A percentile compares a stretch with the other conserved stretches of the same genome.
These are phyloP conservation scores for Rhingia campestris DNA, from an alignment of 2,888 invertebrate genomes.

Conservation along the genomic window DNA sequence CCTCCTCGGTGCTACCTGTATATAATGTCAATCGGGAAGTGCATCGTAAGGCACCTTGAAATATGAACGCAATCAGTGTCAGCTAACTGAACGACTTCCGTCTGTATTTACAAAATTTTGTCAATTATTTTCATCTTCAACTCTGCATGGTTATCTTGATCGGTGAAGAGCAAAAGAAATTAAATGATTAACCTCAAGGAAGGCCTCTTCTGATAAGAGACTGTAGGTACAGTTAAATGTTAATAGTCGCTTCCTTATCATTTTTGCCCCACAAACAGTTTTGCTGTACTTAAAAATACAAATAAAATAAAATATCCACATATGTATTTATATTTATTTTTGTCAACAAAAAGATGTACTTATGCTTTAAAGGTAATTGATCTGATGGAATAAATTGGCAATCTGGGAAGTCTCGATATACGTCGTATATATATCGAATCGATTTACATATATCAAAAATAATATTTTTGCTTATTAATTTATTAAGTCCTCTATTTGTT, in stretches of 20 bases:
- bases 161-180: constrained; percentile 6
- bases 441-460: too few relatives aligned
- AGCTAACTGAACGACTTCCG: neutral
- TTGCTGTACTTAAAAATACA: neutral
- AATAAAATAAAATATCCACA: too few relatives aligned
- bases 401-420: too few relatives aligned
- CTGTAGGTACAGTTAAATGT: neutral
- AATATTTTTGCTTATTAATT: too few relatives aligned
- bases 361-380: neutral
- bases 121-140: neutral
- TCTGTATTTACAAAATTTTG: neutral
- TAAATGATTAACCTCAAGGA: constrained; percentile 15
- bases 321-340: neutral
- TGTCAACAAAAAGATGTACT: neutral
- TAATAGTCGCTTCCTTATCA: neutral
- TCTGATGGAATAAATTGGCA: too few relatives aligned
- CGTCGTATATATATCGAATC: too few relatives aligned
- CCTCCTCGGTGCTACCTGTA: neutral
- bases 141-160: neutral
- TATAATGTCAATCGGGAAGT: neutral
- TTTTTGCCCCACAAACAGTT: neutral
- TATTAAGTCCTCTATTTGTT: too few relatives aligned
- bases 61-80: neutral
- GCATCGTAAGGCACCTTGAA: neutral
- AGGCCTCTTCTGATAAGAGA: constrained; percentile 4